Conservation (phyloP, 2,113 vertebrate species). For the Sakesphorus luctuosus region DNA sequence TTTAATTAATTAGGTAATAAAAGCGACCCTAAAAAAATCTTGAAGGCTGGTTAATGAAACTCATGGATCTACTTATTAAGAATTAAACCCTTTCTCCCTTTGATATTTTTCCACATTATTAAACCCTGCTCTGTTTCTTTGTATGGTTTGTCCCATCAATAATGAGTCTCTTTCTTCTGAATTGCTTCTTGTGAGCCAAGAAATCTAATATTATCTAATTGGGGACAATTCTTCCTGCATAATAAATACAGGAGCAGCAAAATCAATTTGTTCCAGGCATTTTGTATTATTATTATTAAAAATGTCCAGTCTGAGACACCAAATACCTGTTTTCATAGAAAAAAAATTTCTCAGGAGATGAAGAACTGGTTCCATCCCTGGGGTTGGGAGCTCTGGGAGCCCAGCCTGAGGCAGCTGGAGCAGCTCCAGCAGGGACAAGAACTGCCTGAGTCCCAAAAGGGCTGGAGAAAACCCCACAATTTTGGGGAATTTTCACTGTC, state of each 20-base stretch:
- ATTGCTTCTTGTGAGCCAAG: constrained; percentile 24
- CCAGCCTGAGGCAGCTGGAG: neutral
- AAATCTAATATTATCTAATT: constrained; percentile 53
- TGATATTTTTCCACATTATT: constrained; percentile 59
- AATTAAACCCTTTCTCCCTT: constrained; percentile 57
- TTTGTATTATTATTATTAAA: neutral
- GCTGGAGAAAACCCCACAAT: rapidly evolving
- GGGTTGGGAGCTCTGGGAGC: neutral
- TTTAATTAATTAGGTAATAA: constrained; percentile 76
- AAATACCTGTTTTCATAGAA: neutral
- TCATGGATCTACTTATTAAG: constrained; percentile 70
- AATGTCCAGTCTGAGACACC: neutral
- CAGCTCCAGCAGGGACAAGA: rapidly evolving
- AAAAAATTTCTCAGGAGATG: rapidly evolving
- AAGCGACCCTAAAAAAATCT: constrained; percentile 33
- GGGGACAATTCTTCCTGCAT: constrained; percentile 35
- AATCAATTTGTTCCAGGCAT: constrained; percentile 3
- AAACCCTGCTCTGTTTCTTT: constrained; percentile 55
- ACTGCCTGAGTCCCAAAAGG: rapidly evolving
- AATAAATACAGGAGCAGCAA: neutral
- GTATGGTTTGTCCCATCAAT: constrained; percentile 37
- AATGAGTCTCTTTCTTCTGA: constrained; percentile 52
- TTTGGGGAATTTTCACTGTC: rapidly evolving
- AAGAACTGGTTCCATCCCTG: rapidly evolving
- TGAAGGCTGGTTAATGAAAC: constrained; percentile 63